Conservation (phyloP, 1,140 invertebrate genomes). For the Tetragnatha versicolor region DNA sequence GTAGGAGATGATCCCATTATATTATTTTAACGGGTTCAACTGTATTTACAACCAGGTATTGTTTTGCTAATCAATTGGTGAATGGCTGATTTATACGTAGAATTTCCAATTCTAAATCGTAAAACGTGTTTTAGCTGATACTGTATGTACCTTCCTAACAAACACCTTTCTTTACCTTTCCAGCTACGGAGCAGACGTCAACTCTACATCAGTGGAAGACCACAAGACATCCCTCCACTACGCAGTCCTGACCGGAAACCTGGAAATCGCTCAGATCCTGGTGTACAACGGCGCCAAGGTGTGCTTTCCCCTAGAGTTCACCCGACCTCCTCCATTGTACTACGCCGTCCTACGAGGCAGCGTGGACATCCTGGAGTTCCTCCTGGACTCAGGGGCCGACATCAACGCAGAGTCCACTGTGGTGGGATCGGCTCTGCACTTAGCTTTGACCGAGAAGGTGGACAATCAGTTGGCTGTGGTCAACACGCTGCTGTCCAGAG, state of each 20-base stretch:
- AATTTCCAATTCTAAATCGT: no score
- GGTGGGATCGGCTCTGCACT: constrained; percentile 83
- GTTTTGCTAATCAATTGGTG: no score
- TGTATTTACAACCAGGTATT: no score
- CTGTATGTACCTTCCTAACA: no score
- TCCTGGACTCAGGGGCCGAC: constrained; percentile 73
- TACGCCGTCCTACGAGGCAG: constrained; percentile 82
- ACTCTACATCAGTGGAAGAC: constrained; percentile 81
- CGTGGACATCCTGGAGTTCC: constrained; percentile 71
- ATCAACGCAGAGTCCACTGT: constrained; percentile 84
- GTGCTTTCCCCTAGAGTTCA: constrained; percentile 72
- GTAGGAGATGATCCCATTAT: no score
- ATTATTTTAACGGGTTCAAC: no score
- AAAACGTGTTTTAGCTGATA: no score
- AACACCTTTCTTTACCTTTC: not conserved
- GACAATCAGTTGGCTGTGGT: constrained; percentile 63
- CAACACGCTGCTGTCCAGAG: constrained; percentile 74
- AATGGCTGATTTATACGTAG: no score
- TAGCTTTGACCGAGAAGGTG: constrained; percentile 80
- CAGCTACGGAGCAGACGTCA: constrained; percentile 80
- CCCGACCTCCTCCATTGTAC: constrained; percentile 83
- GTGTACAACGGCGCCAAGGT: constrained; percentile 80
- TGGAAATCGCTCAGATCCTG: constrained; percentile 79
- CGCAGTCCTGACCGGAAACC: constrained; percentile 80
- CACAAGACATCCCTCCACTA: constrained; percentile 85